Evolutionary conservation across 2,113 vertebrate genomes (phyloP).

Genomic region (Cyanoderma ruficeps): DNA sequence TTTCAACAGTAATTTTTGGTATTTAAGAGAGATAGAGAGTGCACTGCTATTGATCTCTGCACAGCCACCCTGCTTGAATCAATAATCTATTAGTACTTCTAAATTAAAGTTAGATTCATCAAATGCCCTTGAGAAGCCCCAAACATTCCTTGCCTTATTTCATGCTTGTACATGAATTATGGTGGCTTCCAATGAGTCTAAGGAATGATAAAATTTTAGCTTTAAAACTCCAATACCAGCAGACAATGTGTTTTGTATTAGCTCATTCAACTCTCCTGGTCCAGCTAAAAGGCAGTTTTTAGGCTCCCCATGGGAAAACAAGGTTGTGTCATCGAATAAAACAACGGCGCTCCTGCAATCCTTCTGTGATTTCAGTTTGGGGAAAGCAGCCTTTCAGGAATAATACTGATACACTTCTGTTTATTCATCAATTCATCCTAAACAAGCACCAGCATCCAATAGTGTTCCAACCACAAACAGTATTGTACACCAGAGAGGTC

Average conservation of each 20-base stretch:
- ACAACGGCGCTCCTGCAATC: conserved; percentile 12
- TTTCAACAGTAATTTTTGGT: conserved; percentile 43
- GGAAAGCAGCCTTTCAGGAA: conserved; percentile 55
- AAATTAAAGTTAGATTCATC: conserved; percentile 78
- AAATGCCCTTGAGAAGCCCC: conserved; percentile 72
- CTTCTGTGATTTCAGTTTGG: conserved; percentile 38
- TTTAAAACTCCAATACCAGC: conserved; percentile 66
- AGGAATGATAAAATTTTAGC: conserved; percentile 67
- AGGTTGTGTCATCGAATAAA: conserved; percentile 67
- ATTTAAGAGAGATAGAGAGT: conserved; percentile 60
- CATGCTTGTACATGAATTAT: conserved; percentile 15
- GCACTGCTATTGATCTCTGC: conserved; percentile 62
- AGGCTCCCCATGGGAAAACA: conserved; percentile 44
- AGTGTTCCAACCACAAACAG: neutral
- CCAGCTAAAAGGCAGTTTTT: conserved; percentile 61
- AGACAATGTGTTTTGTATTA: conserved; percentile 67
- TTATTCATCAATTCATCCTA: neutral
- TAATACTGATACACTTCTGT: neutral
- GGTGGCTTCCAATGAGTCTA: conserved; percentile 22
- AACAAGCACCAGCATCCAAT: neutral
- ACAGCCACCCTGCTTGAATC: conserved; percentile 68
- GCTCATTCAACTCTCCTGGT: conserved; percentile 63
- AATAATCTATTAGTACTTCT: conserved; percentile 81
- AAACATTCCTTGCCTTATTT: conserved; percentile 51
- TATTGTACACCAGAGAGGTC: neutral